Base-by-base conservation (phyloP, 1,140 invertebrate genomes). In the Homalodisca vitripennis region DNA sequence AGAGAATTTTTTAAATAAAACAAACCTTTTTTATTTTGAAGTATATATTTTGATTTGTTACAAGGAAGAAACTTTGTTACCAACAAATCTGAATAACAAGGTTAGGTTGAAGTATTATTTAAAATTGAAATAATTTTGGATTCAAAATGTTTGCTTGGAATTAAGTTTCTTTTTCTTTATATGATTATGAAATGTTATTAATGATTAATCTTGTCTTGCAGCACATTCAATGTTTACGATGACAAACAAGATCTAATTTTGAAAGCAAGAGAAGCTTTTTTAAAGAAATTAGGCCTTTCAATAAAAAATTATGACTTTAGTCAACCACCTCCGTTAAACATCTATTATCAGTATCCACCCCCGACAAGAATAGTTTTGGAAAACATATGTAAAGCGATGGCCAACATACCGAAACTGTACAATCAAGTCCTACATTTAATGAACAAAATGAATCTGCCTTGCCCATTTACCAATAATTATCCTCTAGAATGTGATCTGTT, bases 401-500 rank as follows among this genome's bases (percentile, higher is more conserved):
- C 89, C 66, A 83, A 83, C 47, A 87, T 92, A 74, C 89, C 89
- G 53, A 86, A 88, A 73, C 93, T 97, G 79, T 97, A 97, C 78
- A 88, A 84, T 26, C 94, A 89, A 80, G 81, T 93, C 3, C 77
- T 97, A 60, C 94, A 98, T 84, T 83, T 98, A 31, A 97, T 98
- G 94, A 97, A 97, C 77, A 94, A 91, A 82, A 96, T 98, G 94
- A 93, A 91, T 79, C 78, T 97, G 53, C 90, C 92, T 34, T 86
- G 88, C 68, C 95, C 95, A n/a, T 97, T 97, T 82, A 84, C 87
- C 41, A 77, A 82, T 47, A 77, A 81, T 73, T 83, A 79, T 77
- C 78, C 77, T 6, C 65, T 74, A 29, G 34, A 79, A 75, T 76
- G 62, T 1, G 46, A 53, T n/a, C 10, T 69, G 34, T 46, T 62